phyloP scores from a whole-genome alignment of 2,797 vertebrate species.

The Allenopithecus nigroviridis region DNA sequence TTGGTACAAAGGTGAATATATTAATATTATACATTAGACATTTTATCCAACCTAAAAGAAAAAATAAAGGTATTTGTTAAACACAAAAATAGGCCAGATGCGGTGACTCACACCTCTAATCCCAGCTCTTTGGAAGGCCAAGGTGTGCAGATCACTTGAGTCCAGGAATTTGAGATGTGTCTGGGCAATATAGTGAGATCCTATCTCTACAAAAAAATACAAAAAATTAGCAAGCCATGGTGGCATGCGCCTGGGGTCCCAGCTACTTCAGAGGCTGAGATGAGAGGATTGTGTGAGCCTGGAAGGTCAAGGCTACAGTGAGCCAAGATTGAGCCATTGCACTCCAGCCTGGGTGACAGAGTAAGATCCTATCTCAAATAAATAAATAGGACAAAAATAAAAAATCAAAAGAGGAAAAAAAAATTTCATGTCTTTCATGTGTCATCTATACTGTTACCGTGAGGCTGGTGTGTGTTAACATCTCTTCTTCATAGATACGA shows the following conservation, averaged over 20 bases:
- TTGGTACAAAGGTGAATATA: too few species aligned
- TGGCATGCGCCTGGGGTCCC: not conserved
- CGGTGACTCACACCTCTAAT: not conserved
- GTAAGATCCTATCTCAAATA: not conserved
- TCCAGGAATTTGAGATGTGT: not conserved
- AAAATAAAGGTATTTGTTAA: not conserved
- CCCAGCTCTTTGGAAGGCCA: not conserved
- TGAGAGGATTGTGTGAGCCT: not conserved
- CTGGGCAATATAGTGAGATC: not conserved
- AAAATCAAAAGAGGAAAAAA: not conserved
- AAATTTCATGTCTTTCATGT: not conserved
- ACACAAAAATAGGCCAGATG: not conserved
- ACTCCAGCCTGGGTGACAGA: not conserved
- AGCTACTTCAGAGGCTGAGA: not conserved
- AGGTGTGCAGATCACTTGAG: not conserved
- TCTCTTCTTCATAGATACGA: not conserved
- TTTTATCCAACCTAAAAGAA: not conserved
- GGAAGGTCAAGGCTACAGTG: not conserved
- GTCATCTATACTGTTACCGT: not conserved
- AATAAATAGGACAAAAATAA: not conserved
- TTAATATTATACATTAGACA: not conserved
- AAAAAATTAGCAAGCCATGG: not conserved
- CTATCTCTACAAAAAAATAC: not conserved
- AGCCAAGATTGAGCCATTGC: not conserved
- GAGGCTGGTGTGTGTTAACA: not conserved